Evolutionary conservation across 2,888 invertebrate genomes (phyloP).

Genomic region (Sinohyriopsis cumingii): DNA sequence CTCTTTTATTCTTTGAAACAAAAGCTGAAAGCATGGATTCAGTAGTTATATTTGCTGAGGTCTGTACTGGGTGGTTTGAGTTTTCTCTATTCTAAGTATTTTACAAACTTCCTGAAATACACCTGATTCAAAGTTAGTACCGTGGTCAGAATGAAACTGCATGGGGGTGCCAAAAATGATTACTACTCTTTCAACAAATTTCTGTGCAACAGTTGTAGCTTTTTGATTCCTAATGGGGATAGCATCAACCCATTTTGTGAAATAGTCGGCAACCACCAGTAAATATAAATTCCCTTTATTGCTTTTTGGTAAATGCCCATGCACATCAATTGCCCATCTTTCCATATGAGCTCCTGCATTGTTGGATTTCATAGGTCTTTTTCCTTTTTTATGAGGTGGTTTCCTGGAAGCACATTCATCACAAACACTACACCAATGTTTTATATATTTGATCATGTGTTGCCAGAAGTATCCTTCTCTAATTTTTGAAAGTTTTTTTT

Average conservation of each 20-base stretch:
- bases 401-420: no score
- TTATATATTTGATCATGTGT: no score
- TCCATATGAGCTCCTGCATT: slow-evolving; percentile 11
- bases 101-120: slow-evolving; percentile 10
- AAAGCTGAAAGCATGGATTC: slow-evolving; percentile 2
- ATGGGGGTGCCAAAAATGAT: slow-evolving; percentile 15
- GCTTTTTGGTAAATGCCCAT: no score
- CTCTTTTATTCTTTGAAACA: no score
- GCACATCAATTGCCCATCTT: slow-evolving; percentile 14
- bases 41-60: slow-evolving; percentile 7
- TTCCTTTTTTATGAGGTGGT: no score
- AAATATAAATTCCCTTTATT: no score
- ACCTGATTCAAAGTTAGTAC: slow-evolving; percentile 10
- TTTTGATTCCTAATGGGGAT: slow-evolving; percentile 16
- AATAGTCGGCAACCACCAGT: slow-evolving; percentile 16
- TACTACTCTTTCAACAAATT: slow-evolving; percentile 1
- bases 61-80: slow-evolving; percentile 1
- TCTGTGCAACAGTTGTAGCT: slow-evolving; percentile 1
- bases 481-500: no score
- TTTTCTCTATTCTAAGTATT: slow-evolving; percentile 8
- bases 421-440: no score
- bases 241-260: slow-evolving; percentile 23
- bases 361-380: background rate
- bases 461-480: no score
- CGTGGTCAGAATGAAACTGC: slow-evolving; percentile 12